Evolutionary conservation across 2,113 vertebrate genomes (phyloP), one percentile per base, ranked within the genome.

Genomic region (Pangasianodon hypophthalmus): DNA sequence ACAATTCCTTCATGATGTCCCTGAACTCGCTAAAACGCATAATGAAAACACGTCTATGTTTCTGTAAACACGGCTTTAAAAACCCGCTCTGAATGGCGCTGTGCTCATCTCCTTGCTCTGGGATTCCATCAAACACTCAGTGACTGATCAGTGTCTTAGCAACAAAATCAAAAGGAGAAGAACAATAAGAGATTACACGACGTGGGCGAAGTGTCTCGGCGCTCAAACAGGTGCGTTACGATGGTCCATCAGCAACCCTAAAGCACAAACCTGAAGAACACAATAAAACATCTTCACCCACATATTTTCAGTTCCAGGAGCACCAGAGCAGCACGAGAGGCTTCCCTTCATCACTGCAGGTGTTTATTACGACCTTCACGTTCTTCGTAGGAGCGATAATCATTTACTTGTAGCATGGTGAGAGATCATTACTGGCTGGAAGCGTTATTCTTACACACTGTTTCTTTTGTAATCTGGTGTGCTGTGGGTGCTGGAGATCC

Each of bases 321-420:
- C 41, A 85, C 88, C 88, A 21, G 16, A 46, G 60, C 73, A 60
- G 18, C 11, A 41, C 46, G 64, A 37, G 54, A 88, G 84, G 48
- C 71, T 41, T 48, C 69, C 75, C 84, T 71, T 87, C 73, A 90
- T 87, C 60, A 86, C 75, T 14, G 64, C 89, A 84, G 82, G 71
- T n/a, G 58, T 89, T 88, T 54, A 86, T 50, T 71, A 87, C 54
- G 71, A 80, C 84, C 84, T 79, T 58, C 79, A 60, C 60, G 80
- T 88, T 87, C 88, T 80, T 89, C n/a, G 80, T 71, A 29, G 58
- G 73, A 73, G 41, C 48, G 67, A 87, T 79, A 41, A 86, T 90
- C 87, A 87, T 73, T 88, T 52, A 84, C 84, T 50, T 48, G 60
- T 26, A 58, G 67, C 64, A 46, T 26, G 60, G 56, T 6, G 24